These are phyloP conservation scores for Agapetus fuscipes DNA, from an alignment of 2,888 invertebrate species.

Conservation along the genomic window DNA sequence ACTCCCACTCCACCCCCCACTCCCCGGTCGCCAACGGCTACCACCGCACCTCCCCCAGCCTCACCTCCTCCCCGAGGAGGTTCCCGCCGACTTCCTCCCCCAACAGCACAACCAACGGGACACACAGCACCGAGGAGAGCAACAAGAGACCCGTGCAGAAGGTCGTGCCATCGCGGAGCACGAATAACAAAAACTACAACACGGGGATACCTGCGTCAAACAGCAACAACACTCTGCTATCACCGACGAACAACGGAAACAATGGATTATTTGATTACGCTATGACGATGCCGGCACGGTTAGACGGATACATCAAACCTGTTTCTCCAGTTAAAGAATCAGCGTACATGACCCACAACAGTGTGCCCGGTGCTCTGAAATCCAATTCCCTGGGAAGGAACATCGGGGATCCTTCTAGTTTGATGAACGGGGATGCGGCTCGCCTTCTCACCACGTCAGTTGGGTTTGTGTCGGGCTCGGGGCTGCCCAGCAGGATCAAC, in stretches of 20 bases:
- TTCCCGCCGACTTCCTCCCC: conserved; percentile 24
- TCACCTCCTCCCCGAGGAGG: conserved; percentile 21
- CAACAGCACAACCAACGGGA: no score
- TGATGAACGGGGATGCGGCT: conserved; percentile 26
- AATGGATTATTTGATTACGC: conserved; percentile 14
- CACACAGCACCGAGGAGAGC: conserved; percentile 14
- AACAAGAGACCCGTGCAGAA: conserved; percentile 67
- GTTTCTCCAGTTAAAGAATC: conserved; percentile 56
- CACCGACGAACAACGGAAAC: conserved; percentile 17
- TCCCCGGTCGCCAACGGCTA: conserved; percentile 39
- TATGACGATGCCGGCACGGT: conserved; percentile 20
- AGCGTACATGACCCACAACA: conserved; percentile 50
- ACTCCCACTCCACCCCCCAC: conserved; percentile 29
- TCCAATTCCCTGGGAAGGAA: conserved; percentile 19
- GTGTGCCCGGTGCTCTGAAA: conserved; percentile 27
- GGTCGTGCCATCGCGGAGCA: conserved; percentile 68
- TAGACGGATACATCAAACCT: conserved; percentile 49
- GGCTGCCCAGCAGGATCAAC: conserved; percentile 46
- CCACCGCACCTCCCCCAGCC: conserved; percentile 38
- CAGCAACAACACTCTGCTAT: conserved; percentile 24
- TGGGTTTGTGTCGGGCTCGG: conserved; percentile 40
- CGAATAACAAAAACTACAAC: conserved; percentile 27
- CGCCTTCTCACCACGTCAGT: conserved; percentile 48
- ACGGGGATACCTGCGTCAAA: conserved; percentile 29
- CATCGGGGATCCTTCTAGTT: conserved; percentile 4